Base-by-base conservation (phyloP, 2,888 invertebrate genomes). In the Panopea generosa region DNA sequence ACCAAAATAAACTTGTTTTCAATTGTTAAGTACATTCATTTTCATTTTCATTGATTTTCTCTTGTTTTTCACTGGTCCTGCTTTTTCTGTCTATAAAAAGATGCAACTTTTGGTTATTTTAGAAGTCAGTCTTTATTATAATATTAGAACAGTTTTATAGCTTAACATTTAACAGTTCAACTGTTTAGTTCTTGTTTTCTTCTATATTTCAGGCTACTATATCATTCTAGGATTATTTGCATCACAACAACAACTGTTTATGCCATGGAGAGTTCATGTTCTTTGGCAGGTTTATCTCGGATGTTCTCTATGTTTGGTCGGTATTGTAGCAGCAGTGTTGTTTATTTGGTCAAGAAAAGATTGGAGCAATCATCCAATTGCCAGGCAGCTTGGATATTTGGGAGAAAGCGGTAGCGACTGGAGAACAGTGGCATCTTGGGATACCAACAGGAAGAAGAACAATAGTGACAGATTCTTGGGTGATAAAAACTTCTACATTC, bases 401-500 rank as follows among this genome's bases (percentile, higher is more conserved):
- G 81, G 79, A 18, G 77, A 83, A 45, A 77, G 65, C 18, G 66
- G 82, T 29, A 77, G 81, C 26, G 78, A 82, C 53, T 96, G 96
- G 96, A 93, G 94, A 78, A 91, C 94, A 16, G 94, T 96, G 0
- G 96, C 96, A 50, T 93, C 94, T 16, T 94, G 91, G 92, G 45
- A 43, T 67, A n/a, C 77, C 84, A n/a, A 86, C 78, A 20, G 90
- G 92, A 6, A 76, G 90, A 14, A 83, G 92, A 40, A 83, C 92
- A 2, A 88, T 91, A 65, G 92, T 93, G 40, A 98, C 97, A 0
- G 96, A 96, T 90, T 96, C 96, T 75, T 98, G 97, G 97, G 95
- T 98, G 26, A 94, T 98, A 57, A 97, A 97, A 93, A 95, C 96
- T 0, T 94, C 95, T 0, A 95, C 96, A 47, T 96, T 97, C 87